These are phyloP conservation scores for Caenorhabditis tropicalis DNA, from an alignment of 1,140 invertebrate genomes.

Conservation along the genomic window DNA sequence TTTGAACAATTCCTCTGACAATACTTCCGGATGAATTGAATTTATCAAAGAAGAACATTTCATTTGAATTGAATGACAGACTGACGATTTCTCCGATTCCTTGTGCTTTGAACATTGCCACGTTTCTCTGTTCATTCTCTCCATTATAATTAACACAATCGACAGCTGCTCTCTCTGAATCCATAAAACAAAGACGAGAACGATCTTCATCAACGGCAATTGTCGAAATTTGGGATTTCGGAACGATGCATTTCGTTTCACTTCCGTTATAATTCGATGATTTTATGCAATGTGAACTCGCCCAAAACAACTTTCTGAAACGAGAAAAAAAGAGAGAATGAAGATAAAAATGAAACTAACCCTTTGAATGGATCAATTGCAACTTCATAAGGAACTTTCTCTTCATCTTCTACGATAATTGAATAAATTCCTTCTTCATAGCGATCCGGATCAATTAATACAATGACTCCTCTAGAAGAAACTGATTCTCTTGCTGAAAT, in stretches of 20 bases:
- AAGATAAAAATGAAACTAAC: background rate
- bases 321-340: background rate
- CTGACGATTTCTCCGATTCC: background rate
- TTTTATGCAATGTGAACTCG: slow-evolving; percentile 8
- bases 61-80: background rate
- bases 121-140: slow-evolving; percentile 53
- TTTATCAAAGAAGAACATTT: slow-evolving; percentile 40
- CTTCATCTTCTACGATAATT: slow-evolving; percentile 19
- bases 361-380: slow-evolving; percentile 1
- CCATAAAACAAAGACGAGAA: slow-evolving; percentile 18
- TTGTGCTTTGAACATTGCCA: slow-evolving; percentile 40
- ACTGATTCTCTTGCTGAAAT: slow-evolving; percentile 8
- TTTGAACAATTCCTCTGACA: slow-evolving; percentile 1
- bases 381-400: slow-evolving; percentile 19
- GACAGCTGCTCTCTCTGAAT: slow-evolving; percentile 22
- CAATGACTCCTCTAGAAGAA: background rate
- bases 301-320: slow-evolving; percentile 25
- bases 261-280: slow-evolving; percentile 3
- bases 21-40: slow-evolving; percentile 25
- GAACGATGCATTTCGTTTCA: slow-evolving; percentile 6
- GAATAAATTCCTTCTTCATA: background rate
- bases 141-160: slow-evolving; percentile 52
- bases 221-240: background rate
- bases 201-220: background rate
- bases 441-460: background rate